Percentiles rank a stretch among this genome's conserved stretches.
Evolutionary conservation across 2,113 vertebrate genomes (phyloP).

Genomic region (Martes martes): DNA sequence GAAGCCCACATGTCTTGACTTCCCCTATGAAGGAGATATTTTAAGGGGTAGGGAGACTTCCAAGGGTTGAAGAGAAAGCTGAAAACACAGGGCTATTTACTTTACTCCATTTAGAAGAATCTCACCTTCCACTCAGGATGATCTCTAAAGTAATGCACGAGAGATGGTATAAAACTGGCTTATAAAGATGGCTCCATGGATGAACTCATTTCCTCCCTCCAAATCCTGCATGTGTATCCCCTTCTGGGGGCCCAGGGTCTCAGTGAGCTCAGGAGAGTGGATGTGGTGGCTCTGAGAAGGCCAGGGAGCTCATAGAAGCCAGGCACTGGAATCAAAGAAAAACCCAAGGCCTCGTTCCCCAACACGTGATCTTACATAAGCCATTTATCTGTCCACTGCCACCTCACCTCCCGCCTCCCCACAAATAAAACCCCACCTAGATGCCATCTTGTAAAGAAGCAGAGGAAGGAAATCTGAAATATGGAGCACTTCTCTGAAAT

Average conservation of each 20-base stretch:
- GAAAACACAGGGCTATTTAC: background rate
- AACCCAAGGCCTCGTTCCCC: background rate
- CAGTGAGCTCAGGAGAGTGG: background rate
- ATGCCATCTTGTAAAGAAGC: background rate
- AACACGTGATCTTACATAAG: background rate
- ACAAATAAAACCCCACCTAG: background rate
- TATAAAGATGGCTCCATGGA: background rate
- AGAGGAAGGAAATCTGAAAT: background rate
- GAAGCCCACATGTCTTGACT: background rate
- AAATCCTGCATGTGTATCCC: background rate
- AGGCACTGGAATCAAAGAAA: background rate
- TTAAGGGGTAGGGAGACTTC: background rate
- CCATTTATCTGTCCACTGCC: background rate
- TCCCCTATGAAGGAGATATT: background rate
- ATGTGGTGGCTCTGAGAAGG: background rate
- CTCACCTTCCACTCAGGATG: background rate
- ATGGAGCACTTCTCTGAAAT: background rate
- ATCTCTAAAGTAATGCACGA: background rate
- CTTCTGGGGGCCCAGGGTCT: background rate
- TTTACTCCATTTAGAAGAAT: background rate
- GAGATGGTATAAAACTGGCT: background rate
- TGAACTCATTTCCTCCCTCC: background rate
- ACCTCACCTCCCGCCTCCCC: fast-evolving
- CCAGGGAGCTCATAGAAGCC: background rate
- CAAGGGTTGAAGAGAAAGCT: background rate